These are phyloP conservation scores for Furcifer pardalis DNA, from an alignment of 2,797 vertebrate genomes.

Conservation along the genomic window DNA sequence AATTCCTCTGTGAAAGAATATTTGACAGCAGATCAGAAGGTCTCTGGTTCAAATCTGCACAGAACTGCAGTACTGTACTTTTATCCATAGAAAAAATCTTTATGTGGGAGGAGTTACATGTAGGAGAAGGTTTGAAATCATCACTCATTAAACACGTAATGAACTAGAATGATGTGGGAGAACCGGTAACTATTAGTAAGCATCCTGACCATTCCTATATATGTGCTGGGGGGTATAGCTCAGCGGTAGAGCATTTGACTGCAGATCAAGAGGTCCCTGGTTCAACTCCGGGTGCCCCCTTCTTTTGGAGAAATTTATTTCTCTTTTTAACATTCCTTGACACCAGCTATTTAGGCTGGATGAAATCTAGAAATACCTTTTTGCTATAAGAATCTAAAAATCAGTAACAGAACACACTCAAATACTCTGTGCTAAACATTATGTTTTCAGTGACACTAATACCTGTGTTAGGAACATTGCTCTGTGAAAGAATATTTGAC, in stretches of 20 bases:
- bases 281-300: slow-evolving; percentile 42
- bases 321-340: not conserved
- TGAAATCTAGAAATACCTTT: too few relatives aligned
- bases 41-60: slow-evolving; percentile 20
- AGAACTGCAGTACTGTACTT: too few relatives aligned
- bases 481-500: slow-evolving; percentile 32
- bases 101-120: too few relatives aligned
- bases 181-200: slow-evolving; percentile 10
- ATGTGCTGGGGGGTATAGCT: slow-evolving; percentile 28
- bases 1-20: slow-evolving; percentile 32
- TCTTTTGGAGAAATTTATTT: not conserved
- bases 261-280: slow-evolving; percentile 44
- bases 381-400: too few relatives aligned
- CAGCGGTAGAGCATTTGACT: slow-evolving; percentile 48
- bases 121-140: too few relatives aligned
- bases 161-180: too few relatives aligned
- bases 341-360: too few relatives aligned
- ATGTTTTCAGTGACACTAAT: not conserved
- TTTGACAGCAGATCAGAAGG: slow-evolving; percentile 27
- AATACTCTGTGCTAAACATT: too few relatives aligned
- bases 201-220: too few relatives aligned
- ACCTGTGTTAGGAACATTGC: slow-evolving; percentile 2
- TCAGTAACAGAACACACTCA: too few relatives aligned
- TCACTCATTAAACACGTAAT: too few relatives aligned
- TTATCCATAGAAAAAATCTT: too few relatives aligned